Evolutionary conservation across 2,888 invertebrate species (phyloP).

Genomic region (Eurois occulta): DNA sequence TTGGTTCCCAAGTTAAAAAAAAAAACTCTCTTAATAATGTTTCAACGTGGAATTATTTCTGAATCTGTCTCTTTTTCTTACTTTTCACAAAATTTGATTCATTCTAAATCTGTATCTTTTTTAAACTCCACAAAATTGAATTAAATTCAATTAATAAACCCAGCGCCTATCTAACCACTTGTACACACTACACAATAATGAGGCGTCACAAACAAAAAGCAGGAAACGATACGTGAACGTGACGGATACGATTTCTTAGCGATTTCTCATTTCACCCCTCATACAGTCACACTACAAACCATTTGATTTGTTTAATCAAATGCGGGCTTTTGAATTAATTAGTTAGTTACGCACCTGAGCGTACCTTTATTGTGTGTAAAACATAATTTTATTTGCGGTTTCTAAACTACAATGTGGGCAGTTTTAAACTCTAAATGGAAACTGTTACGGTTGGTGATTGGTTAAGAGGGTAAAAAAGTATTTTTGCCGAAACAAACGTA

Average conservation of each 20-base stretch:
- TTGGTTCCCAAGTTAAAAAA: neutral
- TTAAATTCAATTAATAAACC: slow-evolving; percentile 50
- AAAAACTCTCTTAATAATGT: neutral
- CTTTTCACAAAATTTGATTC: neutral
- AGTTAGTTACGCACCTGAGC: slow-evolving; percentile 90
- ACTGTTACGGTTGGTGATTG: neutral
- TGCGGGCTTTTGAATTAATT: slow-evolving; percentile 90
- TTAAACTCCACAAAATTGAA: slow-evolving; percentile 2
- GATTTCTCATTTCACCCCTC: slow-evolving; percentile 89
- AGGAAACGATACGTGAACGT: slow-evolving; percentile 87
- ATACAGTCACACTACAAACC: slow-evolving; percentile 77
- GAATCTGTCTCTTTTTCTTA: neutral
- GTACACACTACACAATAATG: slow-evolving; percentile 76
- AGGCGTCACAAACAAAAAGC: slow-evolving; percentile 83
- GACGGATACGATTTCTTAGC: slow-evolving; percentile 90
- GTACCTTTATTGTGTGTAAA: slow-evolving; percentile 78
- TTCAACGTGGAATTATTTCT: neutral
- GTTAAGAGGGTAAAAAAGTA: slow-evolving; percentile 30
- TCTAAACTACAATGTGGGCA: slow-evolving; percentile 15
- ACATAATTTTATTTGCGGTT: slow-evolving; percentile 51
- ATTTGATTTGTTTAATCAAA: slow-evolving; percentile 91
- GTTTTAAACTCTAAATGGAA: neutral
- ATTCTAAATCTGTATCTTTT: neutral
- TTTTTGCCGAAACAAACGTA: slow-evolving; percentile 47
- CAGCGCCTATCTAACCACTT: slow-evolving; percentile 53